Base-by-base conservation (phyloP, 2,797 vertebrate species). In the Taeniopygia guttata region DNA sequence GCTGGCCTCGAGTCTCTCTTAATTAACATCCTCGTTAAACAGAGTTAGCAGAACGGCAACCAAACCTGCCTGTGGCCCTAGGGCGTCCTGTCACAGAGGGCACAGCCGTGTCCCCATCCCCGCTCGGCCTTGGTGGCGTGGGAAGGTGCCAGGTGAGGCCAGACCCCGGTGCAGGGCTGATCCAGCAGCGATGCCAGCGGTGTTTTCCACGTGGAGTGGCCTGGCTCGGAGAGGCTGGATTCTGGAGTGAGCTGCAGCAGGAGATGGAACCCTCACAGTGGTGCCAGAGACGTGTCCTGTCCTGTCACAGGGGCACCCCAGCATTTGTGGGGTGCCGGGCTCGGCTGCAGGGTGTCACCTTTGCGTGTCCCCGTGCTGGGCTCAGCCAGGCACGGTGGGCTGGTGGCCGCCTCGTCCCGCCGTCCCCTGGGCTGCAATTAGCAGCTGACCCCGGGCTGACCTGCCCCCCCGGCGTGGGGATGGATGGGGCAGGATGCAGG, bases 401-500 rank as follows among this genome's bases (percentile, higher is more conserved):
- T 73, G 74, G 63, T 2, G 7, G 19, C 52, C 3, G 14, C n/a
- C 48, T 29, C 0, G 7, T 45, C 73, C 77, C 4, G 2, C 32
- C 0, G 1, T 52, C 45, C 82, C 59, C 52, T 7, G 15, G 46
- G 80, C 90, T 81, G 58, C 69, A 73, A 55, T 67, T n/a, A 80
- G 93, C 66, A 23, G 32, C 84, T 93, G 87, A 91, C 92, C 95
- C 85, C 1, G 6, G 34, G 46, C 80, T 93, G 94, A 93, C 84
- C 89, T 4, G 2, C 8, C n/a, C 72, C 60, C 52, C 54, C 14
- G 5, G 43, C 1, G 1, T 1, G 3, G 72, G 72, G n/a, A n/a
- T n/a, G n/a, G 56, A 84, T 15, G 60, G 69, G 78, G 89, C 92
- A 95, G 96, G 95, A 96, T 94, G 92, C 92, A 95, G 96, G 95